Percentiles rank a stretch among this genome's conserved stretches.
Conservation (phyloP, 2,888 invertebrate genomes). For the Caenorhabditis sp. region DNA sequence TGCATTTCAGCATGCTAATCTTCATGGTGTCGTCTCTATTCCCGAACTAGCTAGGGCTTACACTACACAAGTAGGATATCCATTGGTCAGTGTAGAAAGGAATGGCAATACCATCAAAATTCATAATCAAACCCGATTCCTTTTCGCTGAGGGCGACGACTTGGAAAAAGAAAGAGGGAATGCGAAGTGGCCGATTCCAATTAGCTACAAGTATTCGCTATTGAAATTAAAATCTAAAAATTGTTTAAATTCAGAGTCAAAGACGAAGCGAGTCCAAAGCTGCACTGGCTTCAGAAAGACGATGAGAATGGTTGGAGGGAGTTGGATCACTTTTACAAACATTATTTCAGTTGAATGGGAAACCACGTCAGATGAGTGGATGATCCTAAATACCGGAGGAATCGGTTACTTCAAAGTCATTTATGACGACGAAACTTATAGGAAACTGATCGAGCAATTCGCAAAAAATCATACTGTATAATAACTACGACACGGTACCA, state of each 20-base stretch:
- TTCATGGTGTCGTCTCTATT: slow-evolving; percentile 61
- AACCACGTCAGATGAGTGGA: slow-evolving; percentile 57
- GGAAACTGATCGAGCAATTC: slow-evolving; percentile 59
- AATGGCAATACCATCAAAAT: slow-evolving; percentile 38
- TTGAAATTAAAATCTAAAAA: neutral
- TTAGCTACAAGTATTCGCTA: slow-evolving; percentile 51
- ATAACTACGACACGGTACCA: neutral
- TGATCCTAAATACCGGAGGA: slow-evolving; percentile 69
- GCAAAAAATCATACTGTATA: slow-evolving; percentile 59
- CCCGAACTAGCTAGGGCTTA: slow-evolving; percentile 65
- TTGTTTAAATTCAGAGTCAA: neutral
- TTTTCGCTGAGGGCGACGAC: slow-evolving; percentile 58
- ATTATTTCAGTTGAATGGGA: slow-evolving; percentile 34
- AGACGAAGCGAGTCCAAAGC: neutral
- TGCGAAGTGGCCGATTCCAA: slow-evolving; percentile 70
- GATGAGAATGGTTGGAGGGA: slow-evolving; percentile 32
- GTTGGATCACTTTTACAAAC: neutral
- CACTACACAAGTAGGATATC: slow-evolving; percentile 66
- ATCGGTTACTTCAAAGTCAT: slow-evolving; percentile 71
- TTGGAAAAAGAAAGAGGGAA: slow-evolving; percentile 9
- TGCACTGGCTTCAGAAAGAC: slow-evolving; percentile 63
- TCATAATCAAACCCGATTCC: slow-evolving; percentile 66
- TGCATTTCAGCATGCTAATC: slow-evolving; percentile 63
- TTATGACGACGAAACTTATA: slow-evolving; percentile 65
- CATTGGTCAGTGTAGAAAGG: slow-evolving; percentile 31